Base-by-base conservation (phyloP, 2,113 vertebrate species). In the Microcebus jonahi region DNA sequence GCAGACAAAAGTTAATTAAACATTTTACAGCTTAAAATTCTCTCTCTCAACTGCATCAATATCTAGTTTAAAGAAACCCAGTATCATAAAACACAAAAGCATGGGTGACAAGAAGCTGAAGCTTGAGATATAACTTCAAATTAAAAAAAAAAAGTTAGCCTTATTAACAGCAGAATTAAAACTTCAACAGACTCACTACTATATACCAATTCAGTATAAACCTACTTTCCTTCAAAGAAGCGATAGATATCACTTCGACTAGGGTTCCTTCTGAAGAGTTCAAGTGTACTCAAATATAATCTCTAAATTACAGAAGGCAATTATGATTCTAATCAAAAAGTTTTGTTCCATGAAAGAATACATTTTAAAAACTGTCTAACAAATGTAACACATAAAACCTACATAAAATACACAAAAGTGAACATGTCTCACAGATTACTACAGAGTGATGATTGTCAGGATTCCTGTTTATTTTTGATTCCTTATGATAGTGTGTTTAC, bases 291-390 rank as follows among this genome's bases (percentile, higher is more conserved):
- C 86, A 91, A 83, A 91, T 59, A 95, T 6, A 45, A 90, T 91
- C 65, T 81, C 65, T 81, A 90, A 87, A 88, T 65, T 80, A 83
- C 36, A 86, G n/a, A 84, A 93, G 86, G 67, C 68, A 95, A 68
- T 88, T 67, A 82, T 17, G 42, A 77, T 50, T 97, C 82, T 93
- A 92, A 94, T 53, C 17, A 42, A 34, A 13, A 88, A 94, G 81
- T 34, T 92, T 1, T 90, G 50, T 34, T 86, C 36, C 42, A 71
- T 17, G 21, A 57, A 94, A 97, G n/a, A 87, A 75, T 88, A 70
- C 61, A 25, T 71, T 96, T 65, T 45, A 11, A 45, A 85, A 95
- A 73, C 55, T 68, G 25, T 63, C 91, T 88, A 90, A 88, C 20
- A 67, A 94, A 82, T 68, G 34, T 82, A 80, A 97, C 29, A 80